These are phyloP conservation scores for Ornithoptera priamus DNA, from an alignment of 2,888 invertebrate species.

Conservation along the genomic window DNA sequence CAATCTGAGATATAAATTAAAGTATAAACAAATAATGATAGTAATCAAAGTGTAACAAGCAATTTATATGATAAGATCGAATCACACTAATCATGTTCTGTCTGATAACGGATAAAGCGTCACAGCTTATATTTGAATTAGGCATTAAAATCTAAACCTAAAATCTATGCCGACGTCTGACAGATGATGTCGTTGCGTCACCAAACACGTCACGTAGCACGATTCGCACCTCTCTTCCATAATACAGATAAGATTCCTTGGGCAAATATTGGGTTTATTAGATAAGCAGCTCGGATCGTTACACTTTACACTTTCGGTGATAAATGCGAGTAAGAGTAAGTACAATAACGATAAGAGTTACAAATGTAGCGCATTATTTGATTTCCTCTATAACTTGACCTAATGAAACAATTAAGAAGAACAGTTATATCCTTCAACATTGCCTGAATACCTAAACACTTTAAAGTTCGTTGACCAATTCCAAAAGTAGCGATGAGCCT, in stretches of 20 bases:
- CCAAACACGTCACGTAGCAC: conserved; percentile 56
- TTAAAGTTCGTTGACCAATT: conserved; percentile 54
- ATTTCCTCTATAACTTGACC: conserved; percentile 25
- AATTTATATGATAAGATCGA: background rate
- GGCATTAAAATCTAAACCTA: conserved; percentile 29
- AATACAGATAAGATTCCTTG: conserved; percentile 58
- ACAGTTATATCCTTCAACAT: background rate
- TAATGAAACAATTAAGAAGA: conserved; percentile 19
- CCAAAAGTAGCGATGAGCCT: conserved; percentile 38
- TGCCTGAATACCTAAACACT: background rate
- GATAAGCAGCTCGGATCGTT: conserved; percentile 71
- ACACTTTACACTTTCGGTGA: conserved; percentile 71
- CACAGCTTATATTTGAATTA: conserved; percentile 17
- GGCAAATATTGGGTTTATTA: conserved; percentile 59
- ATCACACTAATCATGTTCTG: background rate
- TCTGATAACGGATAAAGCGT: conserved; percentile 18
- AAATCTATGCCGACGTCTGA: conserved; percentile 35
- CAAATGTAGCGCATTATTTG: conserved; percentile 18
- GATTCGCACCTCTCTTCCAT: conserved; percentile 62
- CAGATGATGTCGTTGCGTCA: conserved; percentile 54
- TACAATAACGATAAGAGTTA: conserved; percentile 46
- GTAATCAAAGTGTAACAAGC: background rate
- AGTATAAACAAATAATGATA: background rate
- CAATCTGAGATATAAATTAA: background rate
- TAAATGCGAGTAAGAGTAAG: conserved; percentile 57